Evolutionary conservation across 2,797 vertebrate species (phyloP), one percentile per base, ranked within the genome.

Genomic region (Rhinatrema bivittatum): DNA sequence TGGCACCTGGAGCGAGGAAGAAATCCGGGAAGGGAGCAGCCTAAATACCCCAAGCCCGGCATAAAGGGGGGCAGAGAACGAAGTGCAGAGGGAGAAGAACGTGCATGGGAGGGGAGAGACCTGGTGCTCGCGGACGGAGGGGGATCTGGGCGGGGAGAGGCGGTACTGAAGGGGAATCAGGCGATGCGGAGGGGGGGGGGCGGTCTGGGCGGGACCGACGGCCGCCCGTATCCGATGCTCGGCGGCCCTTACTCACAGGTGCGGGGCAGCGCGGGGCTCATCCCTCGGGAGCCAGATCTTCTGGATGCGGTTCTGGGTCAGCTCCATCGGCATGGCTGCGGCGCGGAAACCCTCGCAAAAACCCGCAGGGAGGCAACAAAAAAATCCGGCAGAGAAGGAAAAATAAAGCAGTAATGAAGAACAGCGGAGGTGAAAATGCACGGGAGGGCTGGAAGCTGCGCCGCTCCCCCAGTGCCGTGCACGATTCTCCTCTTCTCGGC

Each of bases 261-360:
- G 6, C 74, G 74, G 13, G 86, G 81, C 31, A 78, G 16, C 7
- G 85, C 72, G 37, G 90, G 88, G 25, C 74, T 84, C 92, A 77
- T 93, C 91, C 30, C 81, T 87, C 21, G 94, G 88, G 60, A 94
- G 81, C 95, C 95, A 97, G 64, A 92, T 95, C 85, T 98, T 97
- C 84, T 97, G 92, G 84, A 92, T 92, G 64, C 88, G 85, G 78
- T 88, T 97, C 75, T 93, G 93, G 24, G 87, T 97, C 60, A 98
- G 80, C 75, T 96, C 92, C 81, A 89, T 85, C 62, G 92, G 94
- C 95, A 97, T 98, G 72, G 82, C 89, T 77, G 25, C 30, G 10
- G 12, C n/a, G n/a, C n/a, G n/a, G n/a, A n/a, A n/a, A n/a, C n/a
- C n/a, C n/a, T n/a, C n/a, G n/a, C n/a, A n/a, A n/a, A n/a, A n/a